phyloP scores from a whole-genome alignment of 2,888 invertebrate genomes.

The Dolichopus griseipennis region DNA sequence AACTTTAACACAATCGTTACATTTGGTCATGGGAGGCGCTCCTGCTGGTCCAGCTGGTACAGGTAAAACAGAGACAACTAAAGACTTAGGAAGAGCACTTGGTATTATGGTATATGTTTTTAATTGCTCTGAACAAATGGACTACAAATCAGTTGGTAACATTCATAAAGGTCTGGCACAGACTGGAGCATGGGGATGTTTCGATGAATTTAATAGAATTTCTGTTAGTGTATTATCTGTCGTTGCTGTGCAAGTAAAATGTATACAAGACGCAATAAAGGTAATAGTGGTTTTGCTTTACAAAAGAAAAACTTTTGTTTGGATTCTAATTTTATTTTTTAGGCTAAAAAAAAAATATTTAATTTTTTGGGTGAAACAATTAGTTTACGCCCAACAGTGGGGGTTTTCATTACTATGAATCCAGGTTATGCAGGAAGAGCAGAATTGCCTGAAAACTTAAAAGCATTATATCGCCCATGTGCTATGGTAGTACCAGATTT shows the following conservation, averaged over 20 bases:
- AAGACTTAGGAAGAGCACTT: conserved; percentile 85
- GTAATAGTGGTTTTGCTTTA: conserved; percentile 15
- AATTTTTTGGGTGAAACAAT: conserved; percentile 80
- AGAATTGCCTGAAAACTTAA: conserved; percentile 75
- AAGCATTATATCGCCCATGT: conserved; percentile 73
- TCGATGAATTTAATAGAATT: conserved; percentile 93
- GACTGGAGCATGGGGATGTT: conserved; percentile 88
- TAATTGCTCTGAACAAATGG: conserved; percentile 96
- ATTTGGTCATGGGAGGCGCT: conserved; percentile 93
- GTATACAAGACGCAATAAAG: conserved; percentile 78
- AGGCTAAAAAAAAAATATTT: conserved; percentile 64
- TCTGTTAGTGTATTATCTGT: conserved; percentile 92
- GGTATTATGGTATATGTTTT: conserved; percentile 98
- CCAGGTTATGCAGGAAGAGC: conserved; percentile 91
- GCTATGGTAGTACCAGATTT: conserved; percentile 96
- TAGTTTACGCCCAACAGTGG: conserved; percentile 63
- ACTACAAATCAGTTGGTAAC: conserved; percentile 88
- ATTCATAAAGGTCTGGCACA: conserved; percentile 73
- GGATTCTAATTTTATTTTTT: not conserved
- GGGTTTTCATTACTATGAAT: conserved; percentile 95
- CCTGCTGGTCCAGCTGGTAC: conserved; percentile 63
- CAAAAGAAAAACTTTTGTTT: not conserved
- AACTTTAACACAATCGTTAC: conserved; percentile 81
- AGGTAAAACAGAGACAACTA: conserved; percentile 94
- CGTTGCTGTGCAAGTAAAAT: conserved; percentile 87